phyloP scores from a whole-genome alignment of 2,888 invertebrate genomes.

The Erebia epiphron region DNA sequence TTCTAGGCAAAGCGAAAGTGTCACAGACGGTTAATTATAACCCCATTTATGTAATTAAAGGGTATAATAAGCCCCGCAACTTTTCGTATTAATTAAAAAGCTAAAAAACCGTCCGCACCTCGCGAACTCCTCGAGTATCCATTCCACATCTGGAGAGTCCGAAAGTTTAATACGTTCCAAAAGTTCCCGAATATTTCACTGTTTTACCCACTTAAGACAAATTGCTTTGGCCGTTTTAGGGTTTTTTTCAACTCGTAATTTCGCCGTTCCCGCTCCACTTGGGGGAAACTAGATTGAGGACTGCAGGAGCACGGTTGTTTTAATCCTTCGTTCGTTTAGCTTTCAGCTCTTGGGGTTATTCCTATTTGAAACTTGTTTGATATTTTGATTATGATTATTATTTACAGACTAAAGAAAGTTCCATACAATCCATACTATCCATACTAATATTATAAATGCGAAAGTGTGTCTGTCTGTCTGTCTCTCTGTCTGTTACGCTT shows the following conservation, averaged over 20 bases:
- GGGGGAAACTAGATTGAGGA: conserved; percentile 34
- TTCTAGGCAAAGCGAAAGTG: conserved; percentile 50
- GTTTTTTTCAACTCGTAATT: conserved; percentile 65
- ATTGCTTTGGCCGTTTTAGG: conserved; percentile 61
- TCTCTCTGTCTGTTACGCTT: no score
- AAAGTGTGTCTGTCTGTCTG: no score
- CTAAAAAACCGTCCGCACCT: conserved; percentile 30
- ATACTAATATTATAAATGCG: no score
- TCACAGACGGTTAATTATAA: conserved; percentile 58
- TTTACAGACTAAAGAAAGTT: no score
- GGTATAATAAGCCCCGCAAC: conserved; percentile 40
- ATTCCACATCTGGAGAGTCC: conserved; percentile 41
- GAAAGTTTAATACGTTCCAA: conserved; percentile 70
- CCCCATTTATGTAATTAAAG: conserved; percentile 48
- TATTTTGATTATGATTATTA: no score
- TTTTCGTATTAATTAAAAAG: conserved; percentile 33
- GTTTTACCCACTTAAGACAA: conserved; percentile 75
- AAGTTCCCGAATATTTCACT: conserved; percentile 76
- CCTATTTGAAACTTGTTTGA: background rate
- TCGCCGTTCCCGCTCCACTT: conserved; percentile 54
- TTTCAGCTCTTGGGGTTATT: conserved; percentile 7
- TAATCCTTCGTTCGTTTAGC: conserved; percentile 27
- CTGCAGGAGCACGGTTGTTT: conserved; percentile 28
- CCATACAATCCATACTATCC: no score
- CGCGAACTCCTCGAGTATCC: conserved; percentile 23